These are phyloP conservation scores for Aphaenogaster rudis DNA, from an alignment of 1,140 invertebrate species.

Conservation along the genomic window DNA sequence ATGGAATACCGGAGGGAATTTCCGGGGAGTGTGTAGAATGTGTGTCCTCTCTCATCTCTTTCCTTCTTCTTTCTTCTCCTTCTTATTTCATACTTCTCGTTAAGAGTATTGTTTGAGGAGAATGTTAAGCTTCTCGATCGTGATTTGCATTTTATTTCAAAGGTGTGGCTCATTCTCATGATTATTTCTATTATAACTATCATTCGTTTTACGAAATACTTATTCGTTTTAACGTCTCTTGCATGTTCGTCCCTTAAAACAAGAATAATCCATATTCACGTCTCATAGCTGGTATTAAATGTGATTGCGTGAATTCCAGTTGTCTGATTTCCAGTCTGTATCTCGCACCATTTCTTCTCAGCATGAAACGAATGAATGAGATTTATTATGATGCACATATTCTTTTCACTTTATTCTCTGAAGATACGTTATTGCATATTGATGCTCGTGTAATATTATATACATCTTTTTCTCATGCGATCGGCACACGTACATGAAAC, in stretches of 20 bases:
- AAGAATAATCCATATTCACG: neutral
- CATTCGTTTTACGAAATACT: neutral
- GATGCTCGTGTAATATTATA: constrained; percentile 26
- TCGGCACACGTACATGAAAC: neutral
- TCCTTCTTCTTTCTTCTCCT: neutral
- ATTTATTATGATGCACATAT: constrained; percentile 25
- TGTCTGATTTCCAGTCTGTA: constrained; percentile 18
- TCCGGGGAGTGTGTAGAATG: constrained; percentile 35
- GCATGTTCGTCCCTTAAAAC: neutral
- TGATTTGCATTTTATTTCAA: constrained; percentile 43
- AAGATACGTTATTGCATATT: constrained; percentile 32
- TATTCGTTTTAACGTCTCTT: neutral
- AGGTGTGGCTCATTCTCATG: neutral
- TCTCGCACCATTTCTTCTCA: constrained; percentile 28
- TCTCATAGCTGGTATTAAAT: constrained; percentile 28
- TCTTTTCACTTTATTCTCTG: neutral
- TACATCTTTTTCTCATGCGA: neutral
- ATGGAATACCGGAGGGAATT: neutral
- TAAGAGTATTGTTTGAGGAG: constrained; percentile 30
- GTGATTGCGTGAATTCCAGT: constrained; percentile 5
- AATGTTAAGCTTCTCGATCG: constrained; percentile 43
- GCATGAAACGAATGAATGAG: constrained; percentile 27
- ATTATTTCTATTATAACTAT: constrained; percentile 14
- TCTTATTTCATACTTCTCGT: constrained; percentile 13
- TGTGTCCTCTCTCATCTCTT: neutral